A percentile compares a stretch with the other conserved stretches of the same genome.
phyloP scores from a whole-genome alignment of 2,113 vertebrate genomes.

The Gambusia holbrooki region DNA sequence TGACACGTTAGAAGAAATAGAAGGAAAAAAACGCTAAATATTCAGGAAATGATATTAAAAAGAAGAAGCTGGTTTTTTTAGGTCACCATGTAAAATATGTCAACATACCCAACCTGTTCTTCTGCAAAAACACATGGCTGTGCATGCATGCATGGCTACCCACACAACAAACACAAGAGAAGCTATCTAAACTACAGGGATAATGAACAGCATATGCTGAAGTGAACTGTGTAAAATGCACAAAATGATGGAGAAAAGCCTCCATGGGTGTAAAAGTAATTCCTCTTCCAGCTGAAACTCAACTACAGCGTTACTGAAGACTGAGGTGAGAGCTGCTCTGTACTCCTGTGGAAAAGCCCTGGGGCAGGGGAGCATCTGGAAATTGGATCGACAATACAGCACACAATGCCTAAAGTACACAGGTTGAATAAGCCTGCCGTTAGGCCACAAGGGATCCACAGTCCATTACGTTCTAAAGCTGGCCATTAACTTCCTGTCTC shows the following conservation, averaged over 20 bases:
- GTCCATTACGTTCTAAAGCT: conserved; percentile 72
- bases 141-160: conserved; percentile 11
- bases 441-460: conserved; percentile 65
- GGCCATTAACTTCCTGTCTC: conserved; percentile 59
- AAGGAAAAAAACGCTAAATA: not conserved
- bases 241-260: not conserved
- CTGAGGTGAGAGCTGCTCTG: conserved; percentile 21
- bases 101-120: conserved; percentile 48
- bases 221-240: not conserved
- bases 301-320: not conserved
- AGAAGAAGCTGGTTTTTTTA: conserved; percentile 12
- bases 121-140: conserved; percentile 43
- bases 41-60: conserved; percentile 1
- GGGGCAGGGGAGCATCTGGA: conserved; percentile 54
- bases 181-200: conserved; percentile 1
- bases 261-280: not conserved
- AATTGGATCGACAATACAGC: conserved; percentile 52
- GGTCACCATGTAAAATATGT: conserved; percentile 12
- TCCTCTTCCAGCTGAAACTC: not conserved
- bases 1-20: not conserved
- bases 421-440: conserved; percentile 53
- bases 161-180: conserved; percentile 36
- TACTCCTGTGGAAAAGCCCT: conserved; percentile 28
- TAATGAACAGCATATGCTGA: not conserved
- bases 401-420: conserved; percentile 60